phyloP scores from a whole-genome alignment of 2,113 vertebrate species.

The Platanista minor region DNA sequence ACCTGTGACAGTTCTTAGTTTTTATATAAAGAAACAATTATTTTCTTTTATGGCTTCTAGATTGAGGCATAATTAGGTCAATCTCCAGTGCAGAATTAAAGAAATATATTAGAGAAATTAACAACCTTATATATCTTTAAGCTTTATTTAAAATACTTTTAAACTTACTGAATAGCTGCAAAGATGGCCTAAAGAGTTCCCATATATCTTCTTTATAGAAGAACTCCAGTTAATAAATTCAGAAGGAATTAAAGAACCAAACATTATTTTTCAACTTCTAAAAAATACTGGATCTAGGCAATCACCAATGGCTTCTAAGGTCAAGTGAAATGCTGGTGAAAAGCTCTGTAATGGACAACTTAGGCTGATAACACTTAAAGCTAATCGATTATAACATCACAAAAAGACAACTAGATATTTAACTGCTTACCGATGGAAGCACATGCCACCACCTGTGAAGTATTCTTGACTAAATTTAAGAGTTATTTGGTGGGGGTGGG shows the following conservation, averaged over 20 bases:
- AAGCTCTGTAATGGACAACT: neutral
- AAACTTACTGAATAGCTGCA: neutral
- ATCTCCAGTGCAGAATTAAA: neutral
- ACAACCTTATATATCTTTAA: neutral
- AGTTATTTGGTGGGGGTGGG: neutral
- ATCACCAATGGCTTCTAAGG: neutral
- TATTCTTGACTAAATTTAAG: neutral
- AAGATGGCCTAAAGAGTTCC: neutral
- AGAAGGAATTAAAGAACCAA: slow-evolving; percentile 25
- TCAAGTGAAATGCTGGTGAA: neutral
- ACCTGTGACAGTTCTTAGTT: neutral
- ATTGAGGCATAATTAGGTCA: neutral
- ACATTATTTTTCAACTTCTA: neutral
- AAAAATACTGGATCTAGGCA: neutral
- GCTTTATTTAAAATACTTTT: slow-evolving; percentile 1
- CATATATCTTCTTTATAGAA: neutral
- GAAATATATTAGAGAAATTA: neutral
- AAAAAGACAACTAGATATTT: neutral
- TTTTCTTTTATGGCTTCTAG: slow-evolving; percentile 1
- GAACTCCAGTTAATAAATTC: neutral
- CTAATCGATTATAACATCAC: neutral
- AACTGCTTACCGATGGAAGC: neutral
- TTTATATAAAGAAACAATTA: neutral
- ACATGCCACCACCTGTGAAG: neutral
- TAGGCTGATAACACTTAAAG: neutral